These are phyloP conservation scores for Syngnathoides biaculeatus DNA, from an alignment of 2,113 vertebrate genomes.

Conservation along the genomic window DNA sequence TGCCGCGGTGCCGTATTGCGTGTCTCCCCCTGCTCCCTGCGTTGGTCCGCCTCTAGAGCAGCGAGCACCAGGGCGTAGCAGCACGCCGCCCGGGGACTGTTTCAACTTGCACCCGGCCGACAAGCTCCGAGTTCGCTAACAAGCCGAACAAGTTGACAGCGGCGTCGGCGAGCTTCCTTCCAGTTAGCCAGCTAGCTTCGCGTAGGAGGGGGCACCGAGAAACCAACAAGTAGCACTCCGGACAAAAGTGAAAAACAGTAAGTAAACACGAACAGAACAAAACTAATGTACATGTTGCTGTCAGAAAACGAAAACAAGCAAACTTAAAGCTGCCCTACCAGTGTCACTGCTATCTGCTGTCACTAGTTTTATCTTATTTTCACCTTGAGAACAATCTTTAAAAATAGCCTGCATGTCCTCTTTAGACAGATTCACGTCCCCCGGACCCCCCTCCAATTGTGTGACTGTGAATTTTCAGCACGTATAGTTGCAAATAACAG, in stretches of 20 bases:
- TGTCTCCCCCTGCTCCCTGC: constrained; percentile 6
- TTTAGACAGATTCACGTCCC: not conserved
- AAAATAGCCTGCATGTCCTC: not conserved
- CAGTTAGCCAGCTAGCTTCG: constrained; percentile 14
- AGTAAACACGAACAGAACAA: constrained; percentile 10
- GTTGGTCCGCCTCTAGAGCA: not conserved
- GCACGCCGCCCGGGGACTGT: not conserved
- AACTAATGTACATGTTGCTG: not conserved
- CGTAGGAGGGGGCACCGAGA: constrained; percentile 31
- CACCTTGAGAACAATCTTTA: not conserved
- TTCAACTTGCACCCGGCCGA: not conserved
- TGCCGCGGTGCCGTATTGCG: constrained; percentile 23
- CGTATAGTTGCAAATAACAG: not conserved
- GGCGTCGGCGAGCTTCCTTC: constrained; percentile 13
- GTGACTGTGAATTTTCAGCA: not conserved
- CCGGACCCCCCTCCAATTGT: not conserved
- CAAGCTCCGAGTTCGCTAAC: constrained; percentile 39
- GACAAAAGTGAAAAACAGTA: constrained; percentile 39
- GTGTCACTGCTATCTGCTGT: constrained; percentile 14
- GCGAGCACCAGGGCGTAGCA: not conserved
- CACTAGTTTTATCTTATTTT: constrained; percentile 1
- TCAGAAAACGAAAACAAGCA: not conserved
- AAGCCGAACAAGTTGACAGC: constrained; percentile 31
- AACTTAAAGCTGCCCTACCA: not conserved
- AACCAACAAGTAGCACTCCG: constrained; percentile 41